A percentile compares a stretch with the other conserved stretches of the same genome.
Evolutionary conservation across 2,797 vertebrate species (phyloP).

Genomic region (Lemur catta): DNA sequence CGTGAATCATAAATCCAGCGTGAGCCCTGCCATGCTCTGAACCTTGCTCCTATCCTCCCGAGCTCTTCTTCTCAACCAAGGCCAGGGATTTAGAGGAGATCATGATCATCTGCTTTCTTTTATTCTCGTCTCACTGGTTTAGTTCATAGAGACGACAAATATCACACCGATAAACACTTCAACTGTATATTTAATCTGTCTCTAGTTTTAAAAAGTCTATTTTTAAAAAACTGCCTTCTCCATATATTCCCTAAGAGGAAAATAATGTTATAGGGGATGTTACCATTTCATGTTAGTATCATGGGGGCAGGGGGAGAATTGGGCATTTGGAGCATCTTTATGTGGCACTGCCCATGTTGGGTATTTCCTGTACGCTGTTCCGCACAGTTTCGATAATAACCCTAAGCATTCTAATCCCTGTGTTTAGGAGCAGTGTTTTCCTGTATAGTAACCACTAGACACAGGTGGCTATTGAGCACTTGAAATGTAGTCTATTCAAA

Average conservation of each 20-base stretch:
- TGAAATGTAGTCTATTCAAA: neutral
- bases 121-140: neutral
- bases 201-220: neutral
- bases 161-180: neutral
- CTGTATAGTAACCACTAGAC: neutral
- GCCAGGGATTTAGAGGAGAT: neutral
- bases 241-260: neutral
- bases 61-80: fast-evolving
- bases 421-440: neutral
- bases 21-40: neutral
- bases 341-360: no score
- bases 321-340: fast-evolving
- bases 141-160: neutral
- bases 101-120: neutral
- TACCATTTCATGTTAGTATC: neutral
- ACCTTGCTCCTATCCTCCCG: fast-evolving
- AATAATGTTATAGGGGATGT: neutral
- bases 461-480: no score
- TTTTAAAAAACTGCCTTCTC: no score
- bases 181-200: neutral
- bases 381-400: neutral
- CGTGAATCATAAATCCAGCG: neutral
- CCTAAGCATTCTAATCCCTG: neutral
- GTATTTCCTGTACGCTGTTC: neutral
- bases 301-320: neutral